These are phyloP conservation scores for Copidosoma aretas DNA, from an alignment of 2,888 invertebrate species.

Conservation along the genomic window DNA sequence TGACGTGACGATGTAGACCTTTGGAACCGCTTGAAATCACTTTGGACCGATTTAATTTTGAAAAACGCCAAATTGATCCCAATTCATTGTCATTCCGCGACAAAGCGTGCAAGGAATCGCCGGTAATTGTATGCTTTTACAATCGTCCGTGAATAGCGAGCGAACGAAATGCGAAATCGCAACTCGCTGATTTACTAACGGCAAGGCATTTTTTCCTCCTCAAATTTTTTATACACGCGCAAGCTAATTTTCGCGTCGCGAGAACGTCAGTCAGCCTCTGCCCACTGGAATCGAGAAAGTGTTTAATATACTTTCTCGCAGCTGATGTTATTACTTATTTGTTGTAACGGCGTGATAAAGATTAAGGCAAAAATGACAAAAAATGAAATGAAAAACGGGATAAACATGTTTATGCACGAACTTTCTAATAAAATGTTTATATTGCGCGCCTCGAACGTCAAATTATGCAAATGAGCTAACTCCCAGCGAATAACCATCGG, in stretches of 20 bases:
- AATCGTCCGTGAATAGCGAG: too few relatives aligned
- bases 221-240: too few relatives aligned
- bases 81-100: too few relatives aligned
- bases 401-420: not conserved
- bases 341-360: constrained; percentile 23
- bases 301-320: constrained; percentile 29
- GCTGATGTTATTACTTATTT: constrained; percentile 21
- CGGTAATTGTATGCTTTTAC: too few relatives aligned
- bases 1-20: too few relatives aligned
- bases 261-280: too few relatives aligned
- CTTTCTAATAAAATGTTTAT: constrained; percentile 7
- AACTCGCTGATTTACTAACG: too few relatives aligned
- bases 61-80: too few relatives aligned
- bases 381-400: not conserved
- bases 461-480: not conserved
- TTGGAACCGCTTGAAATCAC: not conserved
- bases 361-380: not conserved
- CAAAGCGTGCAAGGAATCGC: too few relatives aligned
- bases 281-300: constrained; percentile 15
- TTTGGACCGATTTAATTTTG: not conserved
- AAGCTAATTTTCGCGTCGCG: too few relatives aligned
- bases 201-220: too few relatives aligned
- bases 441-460: not conserved
- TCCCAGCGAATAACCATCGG: not conserved
- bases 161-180: too few relatives aligned